Evolutionary conservation across 2,888 invertebrate species (phyloP).

Genomic region (Stenodema calcarata): DNA sequence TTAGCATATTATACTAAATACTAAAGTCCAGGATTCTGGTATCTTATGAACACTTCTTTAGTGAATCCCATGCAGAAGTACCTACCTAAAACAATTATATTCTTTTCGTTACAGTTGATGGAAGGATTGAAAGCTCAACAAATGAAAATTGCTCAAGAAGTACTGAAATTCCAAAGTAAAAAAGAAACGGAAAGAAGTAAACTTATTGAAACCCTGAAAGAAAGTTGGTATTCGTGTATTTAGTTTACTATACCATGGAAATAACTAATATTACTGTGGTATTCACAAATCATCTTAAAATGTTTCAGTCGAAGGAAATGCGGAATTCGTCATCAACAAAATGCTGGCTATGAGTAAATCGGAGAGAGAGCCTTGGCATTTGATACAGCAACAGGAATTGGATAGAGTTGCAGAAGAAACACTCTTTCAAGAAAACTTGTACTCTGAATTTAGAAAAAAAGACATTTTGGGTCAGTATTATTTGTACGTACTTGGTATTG

Average conservation of each 20-base stretch:
- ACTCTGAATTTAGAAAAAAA: conserved; percentile 67
- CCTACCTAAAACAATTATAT: not conserved
- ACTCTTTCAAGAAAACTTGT: conserved; percentile 66
- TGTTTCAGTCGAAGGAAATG: conserved; percentile 69
- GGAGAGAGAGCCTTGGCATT: conserved; percentile 65
- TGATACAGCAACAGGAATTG: conserved; percentile 64
- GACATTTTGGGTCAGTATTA: conserved; percentile 70
- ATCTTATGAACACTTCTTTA: not conserved
- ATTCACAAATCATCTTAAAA: not conserved
- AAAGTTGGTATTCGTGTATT: conserved; percentile 62
- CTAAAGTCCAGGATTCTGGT: not conserved
- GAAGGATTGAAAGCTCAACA: conserved; percentile 70
- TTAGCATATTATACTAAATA: too few relatives aligned
- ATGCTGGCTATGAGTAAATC: conserved; percentile 69
- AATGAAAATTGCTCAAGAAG: conserved; percentile 70
- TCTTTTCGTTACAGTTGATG: conserved; percentile 62
- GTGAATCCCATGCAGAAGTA: not conserved
- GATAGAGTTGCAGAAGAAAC: conserved; percentile 73
- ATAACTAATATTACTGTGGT: not conserved
- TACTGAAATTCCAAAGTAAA: conserved; percentile 72
- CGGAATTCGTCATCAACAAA: conserved; percentile 72
- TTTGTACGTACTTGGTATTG: conserved; percentile 27
- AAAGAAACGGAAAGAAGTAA: conserved; percentile 70
- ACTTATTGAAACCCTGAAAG: conserved; percentile 69
- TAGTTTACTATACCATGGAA: too few relatives aligned